Evolutionary conservation across 2,888 invertebrate genomes (phyloP).

Genomic region (Cantharis nigra): DNA sequence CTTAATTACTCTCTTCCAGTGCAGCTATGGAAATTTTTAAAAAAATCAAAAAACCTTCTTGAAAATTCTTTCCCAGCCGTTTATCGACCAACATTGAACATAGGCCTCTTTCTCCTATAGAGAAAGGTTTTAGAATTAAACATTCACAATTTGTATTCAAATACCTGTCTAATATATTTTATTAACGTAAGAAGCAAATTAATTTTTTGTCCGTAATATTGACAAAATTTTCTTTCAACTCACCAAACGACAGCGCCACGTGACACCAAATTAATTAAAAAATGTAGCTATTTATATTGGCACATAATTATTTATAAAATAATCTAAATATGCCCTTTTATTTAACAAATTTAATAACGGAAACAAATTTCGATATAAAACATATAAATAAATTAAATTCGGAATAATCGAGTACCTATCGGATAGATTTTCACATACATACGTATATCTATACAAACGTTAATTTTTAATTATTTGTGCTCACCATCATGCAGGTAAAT

Average conservation of each 20-base stretch:
- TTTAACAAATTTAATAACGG: background rate
- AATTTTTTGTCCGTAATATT: background rate
- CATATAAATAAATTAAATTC: background rate
- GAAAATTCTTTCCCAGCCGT: too few relatives aligned
- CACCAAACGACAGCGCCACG: background rate
- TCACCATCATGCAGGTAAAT: constrained; percentile 29
- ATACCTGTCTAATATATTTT: background rate
- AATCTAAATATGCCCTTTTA: background rate
- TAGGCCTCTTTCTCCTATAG: too few relatives aligned
- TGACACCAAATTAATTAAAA: background rate
- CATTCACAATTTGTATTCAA: background rate
- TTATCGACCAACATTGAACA: too few relatives aligned
- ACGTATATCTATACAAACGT: background rate
- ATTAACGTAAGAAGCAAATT: background rate
- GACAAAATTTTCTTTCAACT: background rate
- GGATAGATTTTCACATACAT: background rate
- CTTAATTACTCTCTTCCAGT: too few relatives aligned
- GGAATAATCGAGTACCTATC: background rate
- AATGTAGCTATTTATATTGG: background rate
- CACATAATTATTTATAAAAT: background rate
- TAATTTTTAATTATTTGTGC: background rate
- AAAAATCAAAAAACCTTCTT: too few relatives aligned
- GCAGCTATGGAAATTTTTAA: too few relatives aligned
- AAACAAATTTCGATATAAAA: background rate
- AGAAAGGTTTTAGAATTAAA: background rate